A percentile compares a stretch with the other conserved stretches of the same genome.
These are phyloP conservation scores for Nemapogon koenigi DNA, from an alignment of 2,888 invertebrate genomes.

Conservation along the genomic window DNA sequence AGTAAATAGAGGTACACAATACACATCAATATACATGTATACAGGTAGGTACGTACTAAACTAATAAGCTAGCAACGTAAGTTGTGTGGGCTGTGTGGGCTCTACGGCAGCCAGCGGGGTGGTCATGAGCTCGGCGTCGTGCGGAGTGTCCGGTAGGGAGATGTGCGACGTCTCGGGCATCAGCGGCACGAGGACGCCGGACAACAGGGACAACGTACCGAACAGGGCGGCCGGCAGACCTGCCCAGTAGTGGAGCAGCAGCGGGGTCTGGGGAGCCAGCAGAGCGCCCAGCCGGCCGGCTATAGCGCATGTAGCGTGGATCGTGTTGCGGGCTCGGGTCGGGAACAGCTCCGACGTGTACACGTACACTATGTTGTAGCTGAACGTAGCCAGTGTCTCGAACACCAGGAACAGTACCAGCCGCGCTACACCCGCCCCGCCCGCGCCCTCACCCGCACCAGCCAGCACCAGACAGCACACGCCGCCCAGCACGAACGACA, in stretches of 20 bases:
- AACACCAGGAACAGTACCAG: conserved; percentile 64
- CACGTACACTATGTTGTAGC: conserved; percentile 72
- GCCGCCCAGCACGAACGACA: conserved; percentile 44
- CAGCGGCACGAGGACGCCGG: conserved; percentile 43
- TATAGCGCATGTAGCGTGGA: conserved; percentile 73
- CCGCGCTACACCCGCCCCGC: background rate
- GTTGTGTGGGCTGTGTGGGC: too few species aligned
- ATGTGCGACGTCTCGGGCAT: conserved; percentile 59
- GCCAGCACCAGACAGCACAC: conserved; percentile 31
- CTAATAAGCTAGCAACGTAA: too few species aligned
- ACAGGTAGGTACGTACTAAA: too few species aligned
- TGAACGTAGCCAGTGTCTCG: conserved; percentile 71
- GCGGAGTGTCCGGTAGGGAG: conserved; percentile 55
- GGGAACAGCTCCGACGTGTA: conserved; percentile 79
- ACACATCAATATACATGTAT: too few species aligned
- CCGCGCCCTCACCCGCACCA: background rate
- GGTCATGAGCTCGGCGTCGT: conserved; percentile 50
- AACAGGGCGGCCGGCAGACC: conserved; percentile 56
- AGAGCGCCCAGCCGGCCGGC: conserved; percentile 75
- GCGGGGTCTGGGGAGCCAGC: conserved; percentile 74
- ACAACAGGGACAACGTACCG: conserved; percentile 46
- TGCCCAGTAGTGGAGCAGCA: conserved; percentile 60
- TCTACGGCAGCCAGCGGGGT: conserved; percentile 15
- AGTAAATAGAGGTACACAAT: too few species aligned
- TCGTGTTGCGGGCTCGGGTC: conserved; percentile 72